Base-by-base conservation (phyloP, 2,113 vertebrate genomes). In the Podarcis raffonei region DNA sequence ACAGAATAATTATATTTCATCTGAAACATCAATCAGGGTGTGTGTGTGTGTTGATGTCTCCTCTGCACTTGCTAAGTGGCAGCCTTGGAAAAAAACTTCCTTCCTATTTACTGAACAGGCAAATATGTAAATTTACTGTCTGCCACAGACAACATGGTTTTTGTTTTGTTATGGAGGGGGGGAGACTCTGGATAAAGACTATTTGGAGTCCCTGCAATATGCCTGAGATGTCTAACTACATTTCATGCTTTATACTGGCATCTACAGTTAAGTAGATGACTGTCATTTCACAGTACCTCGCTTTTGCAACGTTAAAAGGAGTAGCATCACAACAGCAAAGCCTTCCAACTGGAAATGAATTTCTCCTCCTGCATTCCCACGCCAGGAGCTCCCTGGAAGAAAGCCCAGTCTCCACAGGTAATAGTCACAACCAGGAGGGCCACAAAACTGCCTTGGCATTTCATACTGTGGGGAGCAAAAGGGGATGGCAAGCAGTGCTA, bases 321-420 rank as follows among this genome's bases (percentile, higher is more conserved):
- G 85, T 25, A 93, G 92, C 94, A 94, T 92, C 90, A 89, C 92
- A 72, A 23, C 89, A 57, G 77, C 88, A 87, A 87, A 93, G 92
- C 65, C 86, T 91, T 91, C 93, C 87, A 93, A 91, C 89, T 95
- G 90, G 88, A 92, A 96, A 95, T 81, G 90, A 96, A 92, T 94
- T 91, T 92, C 85, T 89, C 95, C 18, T 91, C 86, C 91, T 94
- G 92, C 93, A 89, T 95, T 96, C 94, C 95, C 94, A 92, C 94
- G 27, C 92, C 97, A 94, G 94, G 94, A 94, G 92, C 94, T 94
- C 93, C 90, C 89, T 94, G 87, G 94, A 94, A 90, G 76, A 89
- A 89, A 94, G 94, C 93, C 93, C 94, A 93, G 94, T 92, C 95
- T 89, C 90, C 92, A 90, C 93, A 96, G 91, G 93, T 94, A 92